phyloP scores from a whole-genome alignment of 2,797 vertebrate species.

The Melanogrammus aeglefinus region DNA sequence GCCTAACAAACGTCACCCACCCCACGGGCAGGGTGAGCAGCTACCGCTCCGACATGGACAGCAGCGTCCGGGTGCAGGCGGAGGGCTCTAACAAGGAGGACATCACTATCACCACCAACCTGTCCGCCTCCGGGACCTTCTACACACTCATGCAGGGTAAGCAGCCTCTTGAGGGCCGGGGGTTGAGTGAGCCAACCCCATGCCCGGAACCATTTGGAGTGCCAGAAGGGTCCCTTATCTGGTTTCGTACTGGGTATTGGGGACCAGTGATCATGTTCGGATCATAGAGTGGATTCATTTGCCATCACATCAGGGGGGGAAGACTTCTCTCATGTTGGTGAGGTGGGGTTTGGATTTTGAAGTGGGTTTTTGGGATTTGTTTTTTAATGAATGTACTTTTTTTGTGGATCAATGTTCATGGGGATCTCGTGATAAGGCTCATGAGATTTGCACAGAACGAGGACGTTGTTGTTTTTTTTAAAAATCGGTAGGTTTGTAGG shows the following conservation, averaged over 20 bases:
- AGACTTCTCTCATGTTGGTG: neutral
- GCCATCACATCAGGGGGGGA: neutral
- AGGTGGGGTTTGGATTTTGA: neutral
- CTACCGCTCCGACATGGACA: slow-evolving; percentile 89
- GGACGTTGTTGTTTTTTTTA: no score
- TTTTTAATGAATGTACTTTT: neutral
- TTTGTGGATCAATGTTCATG: neutral
- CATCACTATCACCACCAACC: slow-evolving; percentile 93
- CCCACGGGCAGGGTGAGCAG: slow-evolving; percentile 96
- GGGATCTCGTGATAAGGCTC: no score
- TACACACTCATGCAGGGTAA: slow-evolving; percentile 96
- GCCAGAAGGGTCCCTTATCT: neutral
- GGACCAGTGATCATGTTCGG: slow-evolving; percentile 31
- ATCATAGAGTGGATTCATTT: slow-evolving; percentile 11
- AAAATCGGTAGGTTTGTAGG: neutral
- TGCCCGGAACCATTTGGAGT: neutral
- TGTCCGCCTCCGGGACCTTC: slow-evolving; percentile 94
- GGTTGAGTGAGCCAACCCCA: neutral
- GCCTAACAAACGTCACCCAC: slow-evolving; percentile 95
- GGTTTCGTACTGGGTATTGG: neutral
- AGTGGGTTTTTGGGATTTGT: neutral
- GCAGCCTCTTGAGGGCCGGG: slow-evolving; percentile 23
- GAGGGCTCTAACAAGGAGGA: slow-evolving; percentile 95
- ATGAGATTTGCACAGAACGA: neutral
- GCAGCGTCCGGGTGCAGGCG: slow-evolving; percentile 88